phyloP scores from a whole-genome alignment of 2,113 vertebrate genomes.

The Labeo catla region DNA sequence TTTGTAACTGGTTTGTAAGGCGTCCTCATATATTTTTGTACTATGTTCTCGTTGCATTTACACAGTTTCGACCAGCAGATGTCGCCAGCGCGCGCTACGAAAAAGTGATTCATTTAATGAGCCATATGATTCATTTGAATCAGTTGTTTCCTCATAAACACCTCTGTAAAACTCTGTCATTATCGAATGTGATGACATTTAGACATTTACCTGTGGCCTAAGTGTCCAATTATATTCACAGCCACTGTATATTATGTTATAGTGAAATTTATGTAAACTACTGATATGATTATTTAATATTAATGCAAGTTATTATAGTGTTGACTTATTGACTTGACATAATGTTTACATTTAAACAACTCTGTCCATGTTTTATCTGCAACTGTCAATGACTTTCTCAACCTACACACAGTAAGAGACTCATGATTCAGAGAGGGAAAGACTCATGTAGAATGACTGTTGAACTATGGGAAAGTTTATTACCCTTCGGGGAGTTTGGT shows the following conservation, averaged over 20 bases:
- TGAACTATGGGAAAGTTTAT: constrained; percentile 37
- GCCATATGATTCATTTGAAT: background rate
- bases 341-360: background rate
- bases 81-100: background rate
- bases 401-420: background rate
- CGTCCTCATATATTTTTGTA: no score
- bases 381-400: background rate
- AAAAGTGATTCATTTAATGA: background rate
- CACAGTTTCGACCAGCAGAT: background rate
- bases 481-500: constrained; percentile 39
- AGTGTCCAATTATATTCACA: background rate
- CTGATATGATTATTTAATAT: background rate
- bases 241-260: background rate
- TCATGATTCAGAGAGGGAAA: background rate
- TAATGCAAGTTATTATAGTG: background rate
- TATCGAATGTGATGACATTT: background rate
- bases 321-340: background rate
- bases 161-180: background rate
- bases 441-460: background rate
- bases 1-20: background rate
- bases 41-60: background rate
- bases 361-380: no score
- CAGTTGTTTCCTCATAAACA: background rate
- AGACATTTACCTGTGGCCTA: background rate
- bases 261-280: background rate